These are phyloP conservation scores for Miichthys miiuy DNA, from an alignment of 2,797 vertebrate genomes.

Conservation along the genomic window DNA sequence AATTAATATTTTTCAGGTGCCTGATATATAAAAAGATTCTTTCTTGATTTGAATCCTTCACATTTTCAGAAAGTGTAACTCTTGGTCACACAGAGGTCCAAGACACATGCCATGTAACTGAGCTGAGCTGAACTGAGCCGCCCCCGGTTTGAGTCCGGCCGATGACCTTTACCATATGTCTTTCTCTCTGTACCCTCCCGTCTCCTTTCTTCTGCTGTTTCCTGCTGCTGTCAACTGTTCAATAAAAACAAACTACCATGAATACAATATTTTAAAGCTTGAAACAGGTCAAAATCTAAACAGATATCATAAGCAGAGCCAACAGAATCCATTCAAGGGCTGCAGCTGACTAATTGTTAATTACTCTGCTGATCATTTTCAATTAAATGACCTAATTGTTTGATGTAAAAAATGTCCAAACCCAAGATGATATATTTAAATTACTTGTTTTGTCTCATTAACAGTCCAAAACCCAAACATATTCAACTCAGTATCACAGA, in stretches of 20 bases:
- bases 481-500: neutral
- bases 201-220: conserved; percentile 12
- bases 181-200: neutral
- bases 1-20: neutral
- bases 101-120: neutral
- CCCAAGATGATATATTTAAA: neutral
- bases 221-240: conserved; percentile 9
- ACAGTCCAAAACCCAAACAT: neutral
- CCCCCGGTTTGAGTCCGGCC: neutral
- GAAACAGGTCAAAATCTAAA: neutral
- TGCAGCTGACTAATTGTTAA: neutral
- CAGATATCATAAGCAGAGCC: neutral
- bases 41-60: conserved; percentile 3
- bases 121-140: conserved; percentile 5
- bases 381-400: neutral
- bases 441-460: neutral
- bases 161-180: conserved; percentile 45
- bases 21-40: neutral
- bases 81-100: neutral
- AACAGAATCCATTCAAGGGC: neutral
- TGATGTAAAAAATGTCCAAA: neutral
- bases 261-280: conserved; percentile 10
- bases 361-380: neutral
- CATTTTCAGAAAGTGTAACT: conserved; percentile 25
- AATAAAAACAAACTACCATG: conserved; percentile 16